These are phyloP conservation scores for Hypena proboscidalis DNA, from an alignment of 2,888 invertebrate genomes.

Conservation along the genomic window DNA sequence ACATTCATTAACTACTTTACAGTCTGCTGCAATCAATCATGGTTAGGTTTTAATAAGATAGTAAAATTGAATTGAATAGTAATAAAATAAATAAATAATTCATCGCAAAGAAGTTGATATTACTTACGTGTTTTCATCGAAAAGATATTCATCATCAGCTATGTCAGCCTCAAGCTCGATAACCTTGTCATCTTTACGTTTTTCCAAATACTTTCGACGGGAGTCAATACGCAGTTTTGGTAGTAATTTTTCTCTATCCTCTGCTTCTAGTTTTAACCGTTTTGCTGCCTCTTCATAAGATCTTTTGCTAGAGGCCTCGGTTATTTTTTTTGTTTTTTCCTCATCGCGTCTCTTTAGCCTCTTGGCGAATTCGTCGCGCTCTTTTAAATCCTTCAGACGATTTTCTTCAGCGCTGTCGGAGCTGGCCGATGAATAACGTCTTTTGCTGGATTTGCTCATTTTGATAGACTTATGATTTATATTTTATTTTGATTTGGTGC, in stretches of 20 bases:
- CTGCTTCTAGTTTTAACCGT: conserved; percentile 93
- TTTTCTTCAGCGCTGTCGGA: conserved; percentile 92
- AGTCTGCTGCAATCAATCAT: no score
- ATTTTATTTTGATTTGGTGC: background rate
- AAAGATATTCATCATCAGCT: conserved; percentile 97
- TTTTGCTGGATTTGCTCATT: conserved; percentile 72
- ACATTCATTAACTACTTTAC: no score
- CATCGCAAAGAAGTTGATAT: background rate
- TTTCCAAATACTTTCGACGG: conserved; percentile 96
- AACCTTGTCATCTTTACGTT: conserved; percentile 98
- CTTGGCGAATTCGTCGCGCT: conserved; percentile 97
- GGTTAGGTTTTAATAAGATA: no score
- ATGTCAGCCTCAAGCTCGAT: conserved; percentile 98
- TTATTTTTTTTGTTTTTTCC: conserved; percentile 92
- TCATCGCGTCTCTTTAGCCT: conserved; percentile 96
- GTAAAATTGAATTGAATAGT: no score
- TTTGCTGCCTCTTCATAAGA: conserved; percentile 96
- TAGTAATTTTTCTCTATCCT: conserved; percentile 93
- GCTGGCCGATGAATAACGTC: conserved; percentile 83
- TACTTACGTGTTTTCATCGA: conserved; percentile 93
- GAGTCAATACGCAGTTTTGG: conserved; percentile 96
- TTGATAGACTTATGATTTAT: no score
- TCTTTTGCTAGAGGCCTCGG: conserved; percentile 87
- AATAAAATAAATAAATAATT: background rate
- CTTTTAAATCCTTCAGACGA: conserved; percentile 93